phyloP scores from a whole-genome alignment of 2,888 invertebrate species.

The Ophion costatus region DNA sequence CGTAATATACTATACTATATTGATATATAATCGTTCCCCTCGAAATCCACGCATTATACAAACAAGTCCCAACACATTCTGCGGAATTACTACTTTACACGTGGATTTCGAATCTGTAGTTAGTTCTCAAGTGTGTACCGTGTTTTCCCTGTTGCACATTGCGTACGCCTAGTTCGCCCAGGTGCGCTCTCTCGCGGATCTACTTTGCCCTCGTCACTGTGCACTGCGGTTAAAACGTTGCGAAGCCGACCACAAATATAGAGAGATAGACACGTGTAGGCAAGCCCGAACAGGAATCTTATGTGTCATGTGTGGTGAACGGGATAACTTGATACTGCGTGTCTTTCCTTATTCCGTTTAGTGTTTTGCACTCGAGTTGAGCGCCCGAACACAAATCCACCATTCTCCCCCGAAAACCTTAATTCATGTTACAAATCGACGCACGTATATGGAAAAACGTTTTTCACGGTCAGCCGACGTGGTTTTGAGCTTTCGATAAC shows the following conservation, averaged over 20 bases:
- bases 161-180: background rate
- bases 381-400: background rate
- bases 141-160: conserved; percentile 18
- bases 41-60: conserved; percentile 15
- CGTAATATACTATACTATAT: no score
- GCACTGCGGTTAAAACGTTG: background rate
- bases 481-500: no score
- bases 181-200: background rate
- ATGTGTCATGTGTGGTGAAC: background rate
- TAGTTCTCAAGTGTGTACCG: conserved; percentile 20
- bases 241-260: no score
- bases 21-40: background rate
- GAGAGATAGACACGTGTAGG: background rate
- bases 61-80: conserved; percentile 24
- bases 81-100: conserved; percentile 12
- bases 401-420: background rate
- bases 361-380: background rate
- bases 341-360: background rate
- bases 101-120: background rate
- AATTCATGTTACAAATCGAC: no score
- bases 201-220: background rate
- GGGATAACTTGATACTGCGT: background rate
- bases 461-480: no score
- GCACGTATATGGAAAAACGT: no score
- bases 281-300: background rate